Evolutionary conservation across 2,797 vertebrate species (phyloP).

Genomic region (Gastrophryne carolinensis): DNA sequence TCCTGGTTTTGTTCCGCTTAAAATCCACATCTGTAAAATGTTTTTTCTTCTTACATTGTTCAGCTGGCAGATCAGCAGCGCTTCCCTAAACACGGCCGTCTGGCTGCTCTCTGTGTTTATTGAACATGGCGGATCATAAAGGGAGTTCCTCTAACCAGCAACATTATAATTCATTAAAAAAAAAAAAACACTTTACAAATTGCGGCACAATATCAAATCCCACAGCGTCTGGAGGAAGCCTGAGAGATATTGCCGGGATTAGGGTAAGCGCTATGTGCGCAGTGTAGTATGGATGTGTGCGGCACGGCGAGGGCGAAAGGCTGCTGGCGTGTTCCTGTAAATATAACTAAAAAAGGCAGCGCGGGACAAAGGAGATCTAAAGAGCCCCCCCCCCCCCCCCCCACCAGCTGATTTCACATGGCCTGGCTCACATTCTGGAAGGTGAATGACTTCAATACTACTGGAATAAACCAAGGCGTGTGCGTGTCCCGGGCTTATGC

Average conservation of each 20-base stretch:
- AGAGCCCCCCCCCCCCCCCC: background rate
- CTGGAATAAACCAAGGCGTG: too few relatives aligned
- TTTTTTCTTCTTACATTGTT: constrained; percentile 72
- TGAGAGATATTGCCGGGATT: constrained; percentile 39
- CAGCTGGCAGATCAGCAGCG: constrained; percentile 68
- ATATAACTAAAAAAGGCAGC: constrained; percentile 53
- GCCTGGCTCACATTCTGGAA: background rate
- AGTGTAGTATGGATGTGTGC: background rate
- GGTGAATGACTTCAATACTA: background rate
- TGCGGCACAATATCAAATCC: constrained; percentile 29
- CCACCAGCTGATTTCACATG: background rate
- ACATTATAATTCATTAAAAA: constrained; percentile 65
- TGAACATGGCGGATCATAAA: constrained; percentile 69
- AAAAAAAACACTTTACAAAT: constrained; percentile 55
- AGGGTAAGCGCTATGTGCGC: constrained; percentile 31
- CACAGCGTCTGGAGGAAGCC: background rate
- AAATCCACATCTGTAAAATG: background rate
- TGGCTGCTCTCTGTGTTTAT: constrained; percentile 68
- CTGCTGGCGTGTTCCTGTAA: constrained; percentile 47
- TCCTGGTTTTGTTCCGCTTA: too few relatives aligned
- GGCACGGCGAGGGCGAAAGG: constrained; percentile 19
- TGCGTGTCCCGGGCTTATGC: too few relatives aligned
- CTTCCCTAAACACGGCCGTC: constrained; percentile 75
- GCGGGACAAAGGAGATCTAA: constrained; percentile 18
- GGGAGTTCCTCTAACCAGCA: constrained; percentile 69